These are phyloP conservation scores for Corydoras sp. DNA, from an alignment of 2,113 vertebrate genomes.

Conservation along the genomic window DNA sequence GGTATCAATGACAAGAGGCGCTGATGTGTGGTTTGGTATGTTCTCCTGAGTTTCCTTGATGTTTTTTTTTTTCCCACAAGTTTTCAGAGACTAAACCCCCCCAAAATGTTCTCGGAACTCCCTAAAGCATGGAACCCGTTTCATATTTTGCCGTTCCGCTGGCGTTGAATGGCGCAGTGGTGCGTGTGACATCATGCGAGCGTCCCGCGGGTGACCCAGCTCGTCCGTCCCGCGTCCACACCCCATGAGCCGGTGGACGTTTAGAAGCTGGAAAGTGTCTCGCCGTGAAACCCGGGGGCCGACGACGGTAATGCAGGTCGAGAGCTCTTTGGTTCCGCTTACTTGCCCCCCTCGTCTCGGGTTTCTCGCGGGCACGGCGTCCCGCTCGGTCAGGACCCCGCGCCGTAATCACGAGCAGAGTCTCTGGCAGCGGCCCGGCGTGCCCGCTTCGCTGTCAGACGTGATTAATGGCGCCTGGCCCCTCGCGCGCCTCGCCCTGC, in stretches of 20 bases:
- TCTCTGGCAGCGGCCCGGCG: slow-evolving; percentile 60
- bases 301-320: slow-evolving; percentile 27
- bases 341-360: slow-evolving; percentile 47
- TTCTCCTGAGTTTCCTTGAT: no score
- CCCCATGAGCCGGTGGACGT: slow-evolving; percentile 14
- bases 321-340: slow-evolving; percentile 42
- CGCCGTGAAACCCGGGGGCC: slow-evolving; percentile 8
- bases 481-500: slow-evolving; percentile 66
- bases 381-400: slow-evolving; percentile 41
- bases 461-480: slow-evolving; percentile 75
- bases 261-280: slow-evolving; percentile 24
- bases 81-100: no score
- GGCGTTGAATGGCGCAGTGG: no score
- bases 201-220: no score
- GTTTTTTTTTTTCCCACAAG: no score
- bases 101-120: no score
- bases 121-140: no score
- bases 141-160: no score
- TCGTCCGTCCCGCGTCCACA: no score
- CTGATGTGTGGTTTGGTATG: no score
- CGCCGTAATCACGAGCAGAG: slow-evolving; percentile 68
- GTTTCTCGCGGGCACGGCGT: slow-evolving; percentile 30
- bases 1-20: no score
- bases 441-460: slow-evolving; percentile 71
- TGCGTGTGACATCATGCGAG: no score